Evolutionary conservation across 53 echinoderm and acorn worm species (phyloP), one percentile per base, ranked within the genome.

Genomic region (Antedon mediterranea): DNA sequence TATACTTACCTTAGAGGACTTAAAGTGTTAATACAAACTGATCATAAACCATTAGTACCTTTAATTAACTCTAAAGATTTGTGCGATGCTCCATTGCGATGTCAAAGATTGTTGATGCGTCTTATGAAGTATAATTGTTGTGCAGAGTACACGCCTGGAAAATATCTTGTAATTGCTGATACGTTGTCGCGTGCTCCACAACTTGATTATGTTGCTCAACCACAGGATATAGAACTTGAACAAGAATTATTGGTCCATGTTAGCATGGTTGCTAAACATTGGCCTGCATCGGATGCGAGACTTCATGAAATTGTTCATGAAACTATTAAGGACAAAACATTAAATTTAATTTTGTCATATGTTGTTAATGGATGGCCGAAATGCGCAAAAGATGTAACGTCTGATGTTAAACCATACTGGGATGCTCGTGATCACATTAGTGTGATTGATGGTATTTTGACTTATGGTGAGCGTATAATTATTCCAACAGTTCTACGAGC

Each of bases 211-310:
- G 20, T 57, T 75, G 43, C n/a, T 18, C 30, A 29, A 75, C 33
- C 75, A 43, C 43, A 28, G 42, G 0, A 74, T 41, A 32, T 31
- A 71, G 30, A 82, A 28, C 76, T 82, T 43, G 29, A 33, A 20
- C 72, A 76, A 8, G 82, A 82, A 82, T 30, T 82, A 31, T 71
- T 76, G 30, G 82, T 76, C 18, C 82, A 82, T 33, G 34, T 82
- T 26, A 32, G 34, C 15, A 71, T 71, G 37, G 71, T 82, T 34
- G 76, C 32, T 30, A 76, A 76, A 27, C 82, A 76, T 32, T 82
- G 76, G 34, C 82, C 76, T 71, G 77, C 71, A 29, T 82, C 82
- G 31, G 4, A 76, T 30, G 76, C 71, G 23, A 76, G 72, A 32
- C 43, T 82, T 20, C 8, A 70, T n/a, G 82, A 82, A 34, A 76